Base-by-base conservation (phyloP, 2,113 vertebrate species). In the Scalopus aquaticus region DNA sequence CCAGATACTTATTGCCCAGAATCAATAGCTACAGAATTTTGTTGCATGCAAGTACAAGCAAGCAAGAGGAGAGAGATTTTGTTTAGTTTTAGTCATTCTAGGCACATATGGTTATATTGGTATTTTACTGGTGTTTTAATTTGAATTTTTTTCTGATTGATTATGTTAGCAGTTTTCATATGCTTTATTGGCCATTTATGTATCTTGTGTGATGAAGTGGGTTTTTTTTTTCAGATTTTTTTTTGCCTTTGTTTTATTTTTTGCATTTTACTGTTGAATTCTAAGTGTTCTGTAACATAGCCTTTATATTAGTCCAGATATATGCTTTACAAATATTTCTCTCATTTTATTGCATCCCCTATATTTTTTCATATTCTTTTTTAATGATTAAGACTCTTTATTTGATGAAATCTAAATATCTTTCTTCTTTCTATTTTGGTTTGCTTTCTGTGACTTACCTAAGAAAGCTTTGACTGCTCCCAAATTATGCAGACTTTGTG, bases 191-290 rank as follows among this genome's bases (percentile, higher is more conserved):
- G 24, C 54, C 11, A 17, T 79, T 60, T 80, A 10, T 69, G 2
- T 62, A 76, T 89, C n/a, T 83, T 79, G 37, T 70, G 73, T 76
- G 74, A 13, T 69, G 12, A 79, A 62, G 30, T 54, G 3, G n/a
- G 30, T 35, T 73, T 28, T 46, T 42, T 51, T 49, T 69, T n/a
- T 9, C 32, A 32, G 51, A 17, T n/a, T 9, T 17, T 72, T 8
- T 77, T 95, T 82, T 69, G 24, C 17, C 32, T 6, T 69, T 44
- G 84, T 54, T 24, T 85, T 70, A 80, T 81, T 79, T 16, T 20
- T 81, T 76, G 4, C n/a, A 79, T 90, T 93, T 82, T 78, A 72
- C 56, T 74, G 54, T 39, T 82, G 62, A 82, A 16, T 72, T 78
- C 1, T 44, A 86, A 42, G 16, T 76, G 30, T 87, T 85, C 5